Base-by-base conservation (phyloP, 2,888 invertebrate genomes). In the Unio pictorum region DNA sequence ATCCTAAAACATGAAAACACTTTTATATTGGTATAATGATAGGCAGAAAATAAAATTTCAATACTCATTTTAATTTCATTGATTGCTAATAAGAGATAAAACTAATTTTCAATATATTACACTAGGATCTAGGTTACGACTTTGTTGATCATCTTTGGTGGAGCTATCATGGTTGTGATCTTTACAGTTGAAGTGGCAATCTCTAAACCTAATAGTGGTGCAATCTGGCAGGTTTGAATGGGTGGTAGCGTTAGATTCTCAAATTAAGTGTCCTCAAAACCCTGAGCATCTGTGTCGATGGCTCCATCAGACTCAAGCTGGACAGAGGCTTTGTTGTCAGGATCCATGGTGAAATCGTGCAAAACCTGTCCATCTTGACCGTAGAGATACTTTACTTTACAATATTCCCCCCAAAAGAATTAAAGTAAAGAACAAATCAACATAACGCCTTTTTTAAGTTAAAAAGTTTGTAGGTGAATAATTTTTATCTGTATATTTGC, bases 361-460 rank as follows among this genome's bases (percentile, higher is more conserved):
- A 78, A 58, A 11, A 68, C 64, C 63, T 74, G 45, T 23, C 65
- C 66, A 15, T 72, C 71, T 45, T 76, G 75, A n/a, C 17, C 55
- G 54, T 64, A 79, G 15, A 80, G 66, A 66, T 80, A 80, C 66
- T 80, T 77, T 1, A 80, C 64, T 5, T 78, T 23, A 23, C 80
- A 30, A 76, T 73, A 56, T 69, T 61, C 58, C 78, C 80, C 4
- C 78, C 80, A 74, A 66, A 30, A 71, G 23, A 68, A 66, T 30
- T 5, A 28, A 57, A 45, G 61, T 45, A 11, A 59, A 66, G 20
- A 59, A 23, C 11, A 20, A 30, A 18, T 45, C 18, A 20, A 7
- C 34, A 8, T 18, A 5, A 57, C 26, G 17, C 30, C 4, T 1
- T 11, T 64, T 23, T 55, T 64, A 34, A 34, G 28, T 7, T 7